A percentile compares a stretch with the other conserved stretches of the same genome.
Evolutionary conservation across 2,113 vertebrate genomes (phyloP).

Genomic region (Willisornis vidua): DNA sequence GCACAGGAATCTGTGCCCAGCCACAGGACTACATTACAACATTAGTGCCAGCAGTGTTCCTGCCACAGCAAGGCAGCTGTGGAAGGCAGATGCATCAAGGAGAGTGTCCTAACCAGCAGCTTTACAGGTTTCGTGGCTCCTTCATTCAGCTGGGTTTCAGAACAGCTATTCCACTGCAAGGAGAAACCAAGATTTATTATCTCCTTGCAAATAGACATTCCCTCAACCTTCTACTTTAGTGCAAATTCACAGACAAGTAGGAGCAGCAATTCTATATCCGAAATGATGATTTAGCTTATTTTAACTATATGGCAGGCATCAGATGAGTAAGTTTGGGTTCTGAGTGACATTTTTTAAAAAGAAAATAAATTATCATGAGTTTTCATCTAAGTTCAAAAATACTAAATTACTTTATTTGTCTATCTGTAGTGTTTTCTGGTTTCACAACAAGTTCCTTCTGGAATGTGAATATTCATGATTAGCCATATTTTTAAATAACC

Average conservation of each 20-base stretch:
- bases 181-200: not conserved
- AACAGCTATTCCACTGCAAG: not conserved
- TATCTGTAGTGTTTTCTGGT: not conserved
- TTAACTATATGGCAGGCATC: not conserved
- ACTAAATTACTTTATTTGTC: not conserved
- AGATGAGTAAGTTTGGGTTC: not conserved
- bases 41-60: not conserved
- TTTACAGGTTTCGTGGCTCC: not conserved
- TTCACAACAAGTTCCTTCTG: not conserved
- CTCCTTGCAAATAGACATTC: not conserved
- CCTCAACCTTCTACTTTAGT: not conserved
- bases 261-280: not conserved
- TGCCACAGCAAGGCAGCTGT: not conserved
- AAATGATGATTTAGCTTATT: not conserved
- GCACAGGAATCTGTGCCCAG: not conserved
- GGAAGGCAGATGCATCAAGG: not conserved
- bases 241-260: not conserved
- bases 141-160: not conserved
- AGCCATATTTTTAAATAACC: not conserved
- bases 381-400: not conserved
- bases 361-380: not conserved
- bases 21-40: not conserved
- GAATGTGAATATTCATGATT: not conserved
- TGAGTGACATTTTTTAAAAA: not conserved
- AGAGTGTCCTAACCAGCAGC: not conserved